Conservation (phyloP, 2,888 invertebrate genomes). For the Argynnis bischoffii region DNA sequence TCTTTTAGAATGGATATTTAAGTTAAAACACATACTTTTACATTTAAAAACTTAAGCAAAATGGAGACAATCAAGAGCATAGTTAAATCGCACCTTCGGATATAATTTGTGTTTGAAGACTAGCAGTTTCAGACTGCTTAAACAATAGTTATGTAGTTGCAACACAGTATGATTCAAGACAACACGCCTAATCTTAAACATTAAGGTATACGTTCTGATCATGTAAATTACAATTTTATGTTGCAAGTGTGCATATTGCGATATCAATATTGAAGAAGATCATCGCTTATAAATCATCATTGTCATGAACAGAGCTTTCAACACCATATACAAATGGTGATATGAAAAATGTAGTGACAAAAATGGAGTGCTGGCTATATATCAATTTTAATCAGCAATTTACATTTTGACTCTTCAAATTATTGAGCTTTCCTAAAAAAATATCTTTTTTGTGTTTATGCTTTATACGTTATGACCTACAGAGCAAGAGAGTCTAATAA, state of each 20-base stretch:
- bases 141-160: constrained; percentile 1
- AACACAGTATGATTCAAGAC: constrained; percentile 35
- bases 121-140: too few species aligned
- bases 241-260: constrained; percentile 61
- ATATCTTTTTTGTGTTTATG: not conserved
- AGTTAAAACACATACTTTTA: not conserved
- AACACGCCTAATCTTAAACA: constrained; percentile 43
- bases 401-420: not conserved
- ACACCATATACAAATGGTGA: not conserved
- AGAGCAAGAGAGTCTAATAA: not conserved
- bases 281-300: constrained; percentile 58
- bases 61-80: not conserved
- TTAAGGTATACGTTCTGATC: constrained; percentile 50
- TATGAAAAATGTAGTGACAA: not conserved
- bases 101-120: too few species aligned
- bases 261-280: constrained; percentile 60
- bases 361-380: not conserved
- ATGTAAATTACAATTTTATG: constrained; percentile 44
- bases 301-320: constrained; percentile 27
- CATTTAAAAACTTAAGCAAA: not conserved
- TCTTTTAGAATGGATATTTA: too few species aligned
- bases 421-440: not conserved
- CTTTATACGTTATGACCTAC: not conserved
- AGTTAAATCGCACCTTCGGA: not conserved
- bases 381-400: not conserved